These are phyloP conservation scores for Drosophila repleta DNA, from an alignment of 1,140 invertebrate genomes.

Conservation along the genomic window DNA sequence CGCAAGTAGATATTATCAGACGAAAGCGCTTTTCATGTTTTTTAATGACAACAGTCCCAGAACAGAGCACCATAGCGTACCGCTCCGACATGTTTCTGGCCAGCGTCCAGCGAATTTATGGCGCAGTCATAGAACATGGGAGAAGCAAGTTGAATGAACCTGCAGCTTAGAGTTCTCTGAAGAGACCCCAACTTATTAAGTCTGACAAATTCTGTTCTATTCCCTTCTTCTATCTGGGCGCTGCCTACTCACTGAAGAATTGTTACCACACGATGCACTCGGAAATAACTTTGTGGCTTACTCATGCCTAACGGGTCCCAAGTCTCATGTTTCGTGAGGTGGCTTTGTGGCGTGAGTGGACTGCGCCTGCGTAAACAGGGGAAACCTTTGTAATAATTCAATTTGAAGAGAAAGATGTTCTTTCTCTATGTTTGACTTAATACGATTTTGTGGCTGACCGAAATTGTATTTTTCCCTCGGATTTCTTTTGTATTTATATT, in stretches of 20 bases:
- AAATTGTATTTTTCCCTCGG: slow-evolving; percentile 42
- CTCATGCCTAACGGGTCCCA: slow-evolving; percentile 51
- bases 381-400: slow-evolving; percentile 60
- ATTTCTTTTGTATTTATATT: slow-evolving; percentile 28
- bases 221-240: slow-evolving; percentile 1
- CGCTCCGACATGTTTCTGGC: slow-evolving; percentile 24
- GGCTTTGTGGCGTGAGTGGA: not conserved
- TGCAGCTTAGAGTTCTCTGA: slow-evolving; percentile 45
- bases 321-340: slow-evolving; percentile 38
- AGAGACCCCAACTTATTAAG: slow-evolving; percentile 5
- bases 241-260: slow-evolving; percentile 7
- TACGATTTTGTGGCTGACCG: slow-evolving; percentile 54
- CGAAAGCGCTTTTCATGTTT: slow-evolving; percentile 59
- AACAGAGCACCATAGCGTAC: slow-evolving; percentile 38
- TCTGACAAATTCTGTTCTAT: slow-evolving; percentile 11
- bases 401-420: slow-evolving; percentile 20
- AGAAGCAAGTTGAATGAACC: slow-evolving; percentile 62
- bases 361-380: not conserved
- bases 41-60: slow-evolving; percentile 48
- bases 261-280: slow-evolving; percentile 31
- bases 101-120: slow-evolving; percentile 51
- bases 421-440: slow-evolving; percentile 19
- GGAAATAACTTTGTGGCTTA: slow-evolving; percentile 57
- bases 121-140: slow-evolving; percentile 15
- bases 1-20: slow-evolving; percentile 61